Evolutionary conservation across 2,888 invertebrate species (phyloP), one percentile per base, ranked within the genome.

Genomic region (Himalopsyche tibetana): DNA sequence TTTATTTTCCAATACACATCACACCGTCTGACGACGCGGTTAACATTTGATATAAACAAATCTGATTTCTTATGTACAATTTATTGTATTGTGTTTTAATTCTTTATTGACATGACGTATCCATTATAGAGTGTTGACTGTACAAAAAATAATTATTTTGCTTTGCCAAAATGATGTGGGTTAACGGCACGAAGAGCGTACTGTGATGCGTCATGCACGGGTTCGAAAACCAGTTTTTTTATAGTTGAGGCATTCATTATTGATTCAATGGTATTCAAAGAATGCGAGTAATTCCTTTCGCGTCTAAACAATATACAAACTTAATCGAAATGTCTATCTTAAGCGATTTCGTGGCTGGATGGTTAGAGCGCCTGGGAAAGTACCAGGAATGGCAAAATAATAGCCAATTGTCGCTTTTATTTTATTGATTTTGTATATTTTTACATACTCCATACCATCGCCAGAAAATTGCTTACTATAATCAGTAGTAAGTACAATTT

Each of bases 101-200:
- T 51, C n/a, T n/a, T 63, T 63, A 28, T 63, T 63, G 63, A 63
- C 63, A 19, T 63, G 63, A 19, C 63, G 63, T 63, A 63, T 63
- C n/a, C 63, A 28, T 63, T 63, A 56, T 63, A 9, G 63, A 63
- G n/a, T 63, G 63, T 63, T 63, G 63, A 63, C 63, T n/a, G 63
- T 63, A 63, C 63, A 63, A 63, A 63, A 63, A 63, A 63, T 28
- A 63, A 63, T 63, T 63, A 63, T 63, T 63, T 63, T 63, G 63
- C 63, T 63, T 63, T 19, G 63, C 63, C 63, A 63, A 63, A 63
- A 63, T 63, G 63, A 19, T 63, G 63, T 63, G 63, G 63, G 63
- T 63, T 63, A 63, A 63, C 28, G 63, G 63, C 63, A 63, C 63
- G 63, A 19, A 4, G 63, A 63, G 19, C 63, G 63, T 28, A 63